Base-by-base conservation (phyloP, 2,888 invertebrate genomes). In the Chouioia cunea region DNA sequence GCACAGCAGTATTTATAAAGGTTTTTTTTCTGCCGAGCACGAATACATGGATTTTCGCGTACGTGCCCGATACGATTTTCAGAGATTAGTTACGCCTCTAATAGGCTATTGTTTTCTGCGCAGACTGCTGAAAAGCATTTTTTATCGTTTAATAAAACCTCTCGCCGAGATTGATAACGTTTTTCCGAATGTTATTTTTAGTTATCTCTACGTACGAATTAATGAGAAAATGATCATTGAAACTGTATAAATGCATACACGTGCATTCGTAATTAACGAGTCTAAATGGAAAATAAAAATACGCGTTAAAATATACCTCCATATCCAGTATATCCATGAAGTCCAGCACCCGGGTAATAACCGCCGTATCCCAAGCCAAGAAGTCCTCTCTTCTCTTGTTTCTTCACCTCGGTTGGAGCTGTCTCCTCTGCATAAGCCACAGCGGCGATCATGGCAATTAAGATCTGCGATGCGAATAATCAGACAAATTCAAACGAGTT, bases 331-430 rank as follows among this genome's bases (percentile, higher is more conserved):
- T 53, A 43, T 15, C 58, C 69, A 12, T 27, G 57, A 10, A n/a
- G 27, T 48, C 65, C 65, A 3, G 20, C 62, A 2, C 50, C 62
- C 8, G 18, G 16, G 36, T 50, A 52, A 62, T 65, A 57, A n/a
- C 63, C 56, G n/a, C 65, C 63, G 59, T 66, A 65, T 57, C 73
- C 73, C 67, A 27, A 20, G 18, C 78, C 81, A n/a, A 78, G 64
- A 43, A 79, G 53, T 46, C 81, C 82, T 75, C 82, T 71, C 53
- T 82, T 82, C 8, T 81, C 81, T 14, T 78, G 76, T 62, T 71
- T 78, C 69, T 81, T 82, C 6, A 75, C 62, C 20, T 77, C 80
- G 14, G 59, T 47, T 16, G 59, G 16, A 1, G 70, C 47, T 20
- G 69, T 73, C 62, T 78, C 81, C 53, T 80, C 78, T 18, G 67